These are phyloP conservation scores for Drosophila colorata DNA, from an alignment of 2,888 invertebrate genomes.

Conservation along the genomic window DNA sequence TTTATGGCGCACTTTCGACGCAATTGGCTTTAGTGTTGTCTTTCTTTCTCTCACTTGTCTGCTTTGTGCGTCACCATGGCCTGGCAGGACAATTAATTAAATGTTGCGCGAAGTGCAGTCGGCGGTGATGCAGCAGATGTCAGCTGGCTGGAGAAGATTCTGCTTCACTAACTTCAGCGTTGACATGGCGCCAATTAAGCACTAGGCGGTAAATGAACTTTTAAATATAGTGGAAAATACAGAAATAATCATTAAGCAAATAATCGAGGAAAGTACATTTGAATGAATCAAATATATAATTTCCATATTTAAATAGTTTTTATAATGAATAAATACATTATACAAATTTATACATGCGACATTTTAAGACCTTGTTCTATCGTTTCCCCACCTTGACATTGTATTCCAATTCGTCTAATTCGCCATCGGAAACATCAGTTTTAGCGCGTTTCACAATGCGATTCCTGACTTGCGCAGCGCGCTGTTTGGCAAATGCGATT, in stretches of 20 bases:
- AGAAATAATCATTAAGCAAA: conserved; percentile 5
- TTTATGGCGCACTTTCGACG: conserved; percentile 53
- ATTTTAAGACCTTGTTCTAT: too few species aligned
- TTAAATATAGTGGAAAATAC: neutral
- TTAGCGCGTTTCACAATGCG: too few species aligned
- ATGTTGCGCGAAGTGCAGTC: conserved; percentile 44
- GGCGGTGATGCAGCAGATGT: conserved; percentile 35
- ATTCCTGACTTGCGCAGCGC: too few species aligned
- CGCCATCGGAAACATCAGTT: too few species aligned
- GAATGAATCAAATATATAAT: neutral
- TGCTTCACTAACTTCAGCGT: conserved; percentile 5
- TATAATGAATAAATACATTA: too few species aligned
- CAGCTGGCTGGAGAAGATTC: conserved; percentile 3
- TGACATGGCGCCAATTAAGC: conserved; percentile 1
- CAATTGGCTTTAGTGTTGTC: conserved; percentile 38
- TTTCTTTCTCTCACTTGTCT: conserved; percentile 17
- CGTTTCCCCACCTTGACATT: too few species aligned
- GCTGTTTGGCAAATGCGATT: too few species aligned
- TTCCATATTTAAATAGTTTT: too few species aligned
- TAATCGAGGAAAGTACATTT: neutral
- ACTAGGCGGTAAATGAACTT: conserved; percentile 2
- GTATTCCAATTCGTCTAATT: too few species aligned
- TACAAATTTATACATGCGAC: too few species aligned
- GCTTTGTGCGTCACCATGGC: conserved; percentile 30
- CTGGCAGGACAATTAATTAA: conserved; percentile 63